Conservation (phyloP, 2,113 vertebrate genomes). For the Spilogale gracilis region DNA sequence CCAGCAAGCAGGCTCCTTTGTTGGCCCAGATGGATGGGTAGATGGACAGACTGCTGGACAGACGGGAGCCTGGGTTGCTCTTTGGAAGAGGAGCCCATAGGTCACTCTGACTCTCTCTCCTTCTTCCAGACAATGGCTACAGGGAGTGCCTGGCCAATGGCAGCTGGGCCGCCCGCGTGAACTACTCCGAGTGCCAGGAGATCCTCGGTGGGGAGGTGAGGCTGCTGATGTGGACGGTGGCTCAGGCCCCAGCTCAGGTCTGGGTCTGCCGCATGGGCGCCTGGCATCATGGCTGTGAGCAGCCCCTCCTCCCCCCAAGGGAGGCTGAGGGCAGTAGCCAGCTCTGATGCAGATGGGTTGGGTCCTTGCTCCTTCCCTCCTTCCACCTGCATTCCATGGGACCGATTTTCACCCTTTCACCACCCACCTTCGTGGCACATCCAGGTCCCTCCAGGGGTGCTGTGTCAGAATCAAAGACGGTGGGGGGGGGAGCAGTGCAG, state of each 20-base stretch:
- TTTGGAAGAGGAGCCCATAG: not conserved
- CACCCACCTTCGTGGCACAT: fast-evolving
- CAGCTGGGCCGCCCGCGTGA: constrained; percentile 92
- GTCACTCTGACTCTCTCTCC: not conserved
- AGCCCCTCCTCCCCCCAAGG: fast-evolving
- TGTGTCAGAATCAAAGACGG: not conserved
- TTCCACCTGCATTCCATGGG: not conserved
- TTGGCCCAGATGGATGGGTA: not conserved
- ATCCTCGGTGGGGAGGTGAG: constrained; percentile 93
- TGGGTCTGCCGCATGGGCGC: not conserved
- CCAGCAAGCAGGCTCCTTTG: not conserved
- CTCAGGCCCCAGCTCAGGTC: not conserved
- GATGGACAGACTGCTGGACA: not conserved
- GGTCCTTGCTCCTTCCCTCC: not conserved
- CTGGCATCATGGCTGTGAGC: not conserved
- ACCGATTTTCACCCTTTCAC: not conserved
- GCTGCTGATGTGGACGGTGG: not conserved
- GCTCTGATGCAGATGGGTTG: not conserved
- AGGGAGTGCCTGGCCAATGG: constrained; percentile 92
- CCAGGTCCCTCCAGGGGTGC: not conserved
- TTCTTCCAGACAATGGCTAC: constrained; percentile 92
- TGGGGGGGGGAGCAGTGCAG: fast-evolving
- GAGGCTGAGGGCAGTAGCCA: fast-evolving
- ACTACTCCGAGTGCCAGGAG: constrained; percentile 94
- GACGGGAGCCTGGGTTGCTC: not conserved